Percentiles rank a stretch among this genome's conserved stretches.
Evolutionary conservation across 2,113 vertebrate genomes (phyloP).

Genomic region (Phainopepla nitens): DNA sequence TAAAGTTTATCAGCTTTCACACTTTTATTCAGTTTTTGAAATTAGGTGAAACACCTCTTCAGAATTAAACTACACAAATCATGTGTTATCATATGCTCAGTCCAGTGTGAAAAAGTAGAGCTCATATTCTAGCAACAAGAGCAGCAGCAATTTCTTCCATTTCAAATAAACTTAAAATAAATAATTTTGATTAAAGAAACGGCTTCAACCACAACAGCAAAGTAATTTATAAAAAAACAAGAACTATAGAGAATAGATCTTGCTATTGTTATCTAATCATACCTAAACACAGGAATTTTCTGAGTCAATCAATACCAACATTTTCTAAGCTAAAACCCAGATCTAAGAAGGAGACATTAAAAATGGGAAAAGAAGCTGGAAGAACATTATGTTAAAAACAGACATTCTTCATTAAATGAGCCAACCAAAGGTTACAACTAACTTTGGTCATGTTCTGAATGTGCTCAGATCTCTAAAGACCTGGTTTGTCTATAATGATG

Average conservation of each 20-base stretch:
- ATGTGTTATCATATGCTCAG: not conserved
- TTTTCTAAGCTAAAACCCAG: not conserved
- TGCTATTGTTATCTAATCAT: not conserved
- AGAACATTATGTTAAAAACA: not conserved
- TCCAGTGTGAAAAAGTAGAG: not conserved
- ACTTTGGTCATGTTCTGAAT: not conserved
- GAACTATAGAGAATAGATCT: not conserved
- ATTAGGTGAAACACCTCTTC: not conserved
- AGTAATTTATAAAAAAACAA: not conserved
- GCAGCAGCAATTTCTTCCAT: not conserved
- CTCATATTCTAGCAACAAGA: not conserved
- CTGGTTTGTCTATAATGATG: not conserved
- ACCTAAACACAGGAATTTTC: not conserved
- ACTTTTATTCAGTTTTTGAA: not conserved
- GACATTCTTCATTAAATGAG: not conserved
- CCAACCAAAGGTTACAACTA: not conserved
- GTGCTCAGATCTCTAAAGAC: not conserved
- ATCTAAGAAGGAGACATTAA: not conserved
- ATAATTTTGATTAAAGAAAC: not conserved
- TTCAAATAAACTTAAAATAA: slow-evolving; percentile 20
- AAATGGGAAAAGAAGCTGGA: not conserved
- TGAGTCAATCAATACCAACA: not conserved
- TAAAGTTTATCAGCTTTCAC: not conserved
- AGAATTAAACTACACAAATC: not conserved
- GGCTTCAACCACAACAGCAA: not conserved